Percentiles rank a stretch among this genome's conserved stretches.
These are phyloP conservation scores for Drosophila meridiana DNA, from an alignment of 2,888 invertebrate species.

Conservation along the genomic window DNA sequence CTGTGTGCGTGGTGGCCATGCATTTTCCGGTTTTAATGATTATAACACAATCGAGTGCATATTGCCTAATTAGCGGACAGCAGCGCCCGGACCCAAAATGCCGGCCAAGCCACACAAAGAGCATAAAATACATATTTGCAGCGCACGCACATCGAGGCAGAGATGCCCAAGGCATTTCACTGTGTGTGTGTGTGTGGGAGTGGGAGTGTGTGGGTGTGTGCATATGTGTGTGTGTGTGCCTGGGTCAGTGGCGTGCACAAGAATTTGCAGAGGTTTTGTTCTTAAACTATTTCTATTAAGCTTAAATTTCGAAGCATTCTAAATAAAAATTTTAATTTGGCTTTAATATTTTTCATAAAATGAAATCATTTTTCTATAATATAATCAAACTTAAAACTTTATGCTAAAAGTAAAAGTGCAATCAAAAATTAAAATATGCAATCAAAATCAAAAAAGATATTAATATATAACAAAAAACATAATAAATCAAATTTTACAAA, in stretches of 20 bases:
- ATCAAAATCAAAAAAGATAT: too few species aligned
- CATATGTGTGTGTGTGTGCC: conserved; percentile 9
- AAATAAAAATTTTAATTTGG: not conserved
- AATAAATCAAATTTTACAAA: too few species aligned
- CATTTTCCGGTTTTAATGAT: conserved; percentile 76
- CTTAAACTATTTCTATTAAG: not conserved
- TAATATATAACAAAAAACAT: too few species aligned
- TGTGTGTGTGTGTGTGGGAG: not conserved
- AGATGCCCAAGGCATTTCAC: conserved; percentile 26
- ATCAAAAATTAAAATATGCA: too few species aligned
- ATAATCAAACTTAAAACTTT: not conserved
- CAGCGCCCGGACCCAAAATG: conserved; percentile 39
- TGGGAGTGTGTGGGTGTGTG: conserved; percentile 2
- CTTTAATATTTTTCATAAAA: not conserved
- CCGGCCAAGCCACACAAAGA: conserved; percentile 56
- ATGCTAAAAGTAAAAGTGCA: too few species aligned
- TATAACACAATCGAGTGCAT: conserved; percentile 81
- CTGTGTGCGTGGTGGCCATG: conserved; percentile 40
- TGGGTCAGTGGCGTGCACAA: conserved; percentile 15
- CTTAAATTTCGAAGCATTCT: not conserved
- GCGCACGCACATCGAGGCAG: conserved; percentile 19
- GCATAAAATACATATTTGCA: conserved; percentile 69
- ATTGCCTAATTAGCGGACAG: conserved; percentile 77
- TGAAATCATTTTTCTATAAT: not conserved
- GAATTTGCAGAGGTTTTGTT: not conserved